These are phyloP conservation scores for Garra rufa DNA, from an alignment of 2,113 vertebrate species.

Conservation along the genomic window DNA sequence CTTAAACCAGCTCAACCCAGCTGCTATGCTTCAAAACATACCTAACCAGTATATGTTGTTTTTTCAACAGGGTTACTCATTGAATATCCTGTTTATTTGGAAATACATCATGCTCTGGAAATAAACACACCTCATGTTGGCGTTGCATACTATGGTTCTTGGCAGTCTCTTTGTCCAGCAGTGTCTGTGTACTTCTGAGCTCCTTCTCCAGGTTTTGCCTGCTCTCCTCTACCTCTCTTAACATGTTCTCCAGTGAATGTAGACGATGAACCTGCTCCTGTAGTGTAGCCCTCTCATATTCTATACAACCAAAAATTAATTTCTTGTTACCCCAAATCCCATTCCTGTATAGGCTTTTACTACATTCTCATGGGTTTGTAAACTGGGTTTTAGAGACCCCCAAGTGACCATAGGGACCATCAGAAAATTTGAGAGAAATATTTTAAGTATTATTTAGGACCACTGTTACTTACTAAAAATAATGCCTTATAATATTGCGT, in stretches of 20 bases:
- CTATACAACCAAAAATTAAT: conserved; percentile 56
- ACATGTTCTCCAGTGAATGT: conserved; percentile 63
- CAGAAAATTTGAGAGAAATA: not conserved
- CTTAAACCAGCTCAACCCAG: no score
- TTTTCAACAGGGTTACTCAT: not conserved
- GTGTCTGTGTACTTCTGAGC: conserved; percentile 70
- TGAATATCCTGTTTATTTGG: not conserved
- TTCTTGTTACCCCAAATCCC: not conserved
- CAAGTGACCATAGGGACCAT: not conserved
- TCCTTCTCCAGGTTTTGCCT: conserved; percentile 73
- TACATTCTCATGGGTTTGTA: not conserved
- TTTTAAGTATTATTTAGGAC: not conserved
- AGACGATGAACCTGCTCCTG: conserved; percentile 71
- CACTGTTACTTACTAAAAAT: no score
- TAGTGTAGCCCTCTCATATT: conserved; percentile 67
- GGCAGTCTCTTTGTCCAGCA: conserved; percentile 86
- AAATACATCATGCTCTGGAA: not conserved
- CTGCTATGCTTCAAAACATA: no score
- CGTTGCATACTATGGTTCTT: conserved; percentile 80
- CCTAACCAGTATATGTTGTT: no score
- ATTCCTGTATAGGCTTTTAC: not conserved
- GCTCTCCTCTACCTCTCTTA: conserved; percentile 75
- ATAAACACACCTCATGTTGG: conserved; percentile 83
- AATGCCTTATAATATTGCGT: no score
- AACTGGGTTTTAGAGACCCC: not conserved